Conservation (phyloP, 1,140 invertebrate species). For the Zophobas atratus region DNA sequence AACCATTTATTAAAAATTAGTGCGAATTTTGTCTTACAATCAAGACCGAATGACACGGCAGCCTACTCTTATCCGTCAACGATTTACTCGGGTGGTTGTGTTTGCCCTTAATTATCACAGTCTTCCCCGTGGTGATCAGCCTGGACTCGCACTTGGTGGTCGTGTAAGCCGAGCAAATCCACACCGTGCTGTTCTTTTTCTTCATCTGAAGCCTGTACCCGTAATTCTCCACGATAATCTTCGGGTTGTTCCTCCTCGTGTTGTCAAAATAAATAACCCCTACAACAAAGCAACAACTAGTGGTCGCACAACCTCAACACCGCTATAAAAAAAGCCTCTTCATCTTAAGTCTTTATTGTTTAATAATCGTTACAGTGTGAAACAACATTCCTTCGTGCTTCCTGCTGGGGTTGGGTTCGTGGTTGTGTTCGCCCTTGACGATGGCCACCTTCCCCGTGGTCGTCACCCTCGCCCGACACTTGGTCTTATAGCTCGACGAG, state of each 20-base stretch:
- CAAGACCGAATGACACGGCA: not conserved
- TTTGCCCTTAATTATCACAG: constrained; percentile 53
- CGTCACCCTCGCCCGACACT: constrained; percentile 54
- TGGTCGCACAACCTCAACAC: not conserved
- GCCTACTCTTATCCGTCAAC: not conserved
- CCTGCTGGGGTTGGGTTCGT: constrained; percentile 48
- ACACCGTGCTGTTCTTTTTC: constrained; percentile 53
- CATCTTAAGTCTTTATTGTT: constrained; percentile 30
- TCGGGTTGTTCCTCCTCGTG: constrained; percentile 57
- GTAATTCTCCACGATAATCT: constrained; percentile 55
- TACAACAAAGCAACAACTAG: constrained; percentile 47
- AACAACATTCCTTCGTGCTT: constrained; percentile 53
- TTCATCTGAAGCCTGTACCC: constrained; percentile 58
- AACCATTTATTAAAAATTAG: not conserved
- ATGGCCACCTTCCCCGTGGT: constrained; percentile 54
- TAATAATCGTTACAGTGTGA: constrained; percentile 52
- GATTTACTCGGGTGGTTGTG: constrained; percentile 54
- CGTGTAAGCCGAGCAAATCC: constrained; percentile 59
- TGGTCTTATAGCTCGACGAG: constrained; percentile 57
- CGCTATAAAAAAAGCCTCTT: not conserved
- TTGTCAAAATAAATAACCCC: constrained; percentile 57
- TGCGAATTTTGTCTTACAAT: constrained; percentile 4
- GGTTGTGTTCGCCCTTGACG: constrained; percentile 55
- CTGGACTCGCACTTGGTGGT: constrained; percentile 60
- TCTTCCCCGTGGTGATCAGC: constrained; percentile 52